A percentile compares a stretch with the other conserved stretches of the same genome.
Conservation (phyloP, 2,113 vertebrate genomes). For the Pteropus alecto region DNA sequence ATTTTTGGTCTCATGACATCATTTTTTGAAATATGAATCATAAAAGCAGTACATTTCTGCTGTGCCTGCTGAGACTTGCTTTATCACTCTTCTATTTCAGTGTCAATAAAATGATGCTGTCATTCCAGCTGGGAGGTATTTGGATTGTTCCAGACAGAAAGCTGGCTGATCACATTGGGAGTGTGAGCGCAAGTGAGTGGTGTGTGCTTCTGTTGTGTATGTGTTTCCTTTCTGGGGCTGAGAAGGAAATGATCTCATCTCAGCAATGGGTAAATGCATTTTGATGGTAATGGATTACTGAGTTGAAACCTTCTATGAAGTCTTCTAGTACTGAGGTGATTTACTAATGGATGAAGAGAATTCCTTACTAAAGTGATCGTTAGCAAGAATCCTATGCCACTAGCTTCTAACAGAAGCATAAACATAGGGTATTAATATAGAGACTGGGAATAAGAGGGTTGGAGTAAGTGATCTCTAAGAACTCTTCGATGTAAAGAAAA, state of each 20-base stretch:
- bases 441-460: constrained; percentile 41
- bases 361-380: constrained; percentile 55
- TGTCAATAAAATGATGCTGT: constrained; percentile 62
- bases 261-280: constrained; percentile 31
- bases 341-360: constrained; percentile 48
- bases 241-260: constrained; percentile 24
- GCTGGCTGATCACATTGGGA: constrained; percentile 24
- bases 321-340: neutral
- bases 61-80: constrained; percentile 53
- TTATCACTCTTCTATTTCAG: constrained; percentile 55
- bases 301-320: constrained; percentile 4
- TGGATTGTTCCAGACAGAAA: constrained; percentile 61
- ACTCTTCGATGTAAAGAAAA: constrained; percentile 51
- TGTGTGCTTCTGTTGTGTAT: neutral
- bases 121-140: constrained; percentile 62
- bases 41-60: constrained; percentile 42
- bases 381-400: constrained; percentile 32
- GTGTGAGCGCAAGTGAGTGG: neutral
- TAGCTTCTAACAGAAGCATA: constrained; percentile 62
- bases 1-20: constrained; percentile 22
- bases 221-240: constrained; percentile 22
- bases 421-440: constrained; percentile 35
- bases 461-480: neutral
- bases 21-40: constrained; percentile 67
- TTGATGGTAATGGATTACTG: constrained; percentile 42